phyloP scores from a whole-genome alignment of 1,140 invertebrate genomes.

The Nautilus pompilius region DNA sequence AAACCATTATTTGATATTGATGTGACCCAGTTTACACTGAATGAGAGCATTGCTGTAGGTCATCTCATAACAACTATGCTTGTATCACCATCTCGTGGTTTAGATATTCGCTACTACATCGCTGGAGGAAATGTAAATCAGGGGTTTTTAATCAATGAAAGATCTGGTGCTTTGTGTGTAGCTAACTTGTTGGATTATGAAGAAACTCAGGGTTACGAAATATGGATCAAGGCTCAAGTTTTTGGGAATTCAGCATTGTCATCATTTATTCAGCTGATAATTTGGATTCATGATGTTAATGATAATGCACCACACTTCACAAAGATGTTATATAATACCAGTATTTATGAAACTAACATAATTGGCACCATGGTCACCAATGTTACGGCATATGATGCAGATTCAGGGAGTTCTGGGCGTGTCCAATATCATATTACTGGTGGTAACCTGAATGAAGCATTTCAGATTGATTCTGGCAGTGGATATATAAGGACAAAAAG shows the following conservation, averaged over 20 bases:
- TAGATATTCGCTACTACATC: slow-evolving; percentile 68
- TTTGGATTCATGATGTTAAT: slow-evolving; percentile 58
- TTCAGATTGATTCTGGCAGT: slow-evolving; percentile 58
- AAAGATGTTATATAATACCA: slow-evolving; percentile 76
- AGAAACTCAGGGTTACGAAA: slow-evolving; percentile 75
- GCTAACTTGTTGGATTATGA: slow-evolving; percentile 85
- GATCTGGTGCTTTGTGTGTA: slow-evolving; percentile 75
- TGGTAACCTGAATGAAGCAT: slow-evolving; percentile 32
- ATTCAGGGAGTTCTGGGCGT: slow-evolving; percentile 82
- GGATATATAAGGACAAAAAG: slow-evolving; percentile 81
- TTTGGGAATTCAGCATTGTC: slow-evolving; percentile 39
- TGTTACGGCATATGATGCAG: slow-evolving; percentile 56
- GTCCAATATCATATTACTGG: slow-evolving; percentile 72
- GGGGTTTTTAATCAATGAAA: slow-evolving; percentile 75
- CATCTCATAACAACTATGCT: slow-evolving; percentile 49
- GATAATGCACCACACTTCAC: slow-evolving; percentile 90
- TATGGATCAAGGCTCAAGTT: slow-evolving; percentile 90
- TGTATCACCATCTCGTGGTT: slow-evolving; percentile 65
- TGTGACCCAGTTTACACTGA: slow-evolving; percentile 13
- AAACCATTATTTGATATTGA: slow-evolving; percentile 23
- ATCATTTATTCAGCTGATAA: slow-evolving; percentile 24
- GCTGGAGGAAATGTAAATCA: slow-evolving; percentile 88
- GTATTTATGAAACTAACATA: slow-evolving; percentile 72
- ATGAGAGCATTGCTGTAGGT: slow-evolving; percentile 38
- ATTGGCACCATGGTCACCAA: slow-evolving; percentile 19